Evolutionary conservation across 2,113 vertebrate species (phyloP).

Genomic region (Alces alces): DNA sequence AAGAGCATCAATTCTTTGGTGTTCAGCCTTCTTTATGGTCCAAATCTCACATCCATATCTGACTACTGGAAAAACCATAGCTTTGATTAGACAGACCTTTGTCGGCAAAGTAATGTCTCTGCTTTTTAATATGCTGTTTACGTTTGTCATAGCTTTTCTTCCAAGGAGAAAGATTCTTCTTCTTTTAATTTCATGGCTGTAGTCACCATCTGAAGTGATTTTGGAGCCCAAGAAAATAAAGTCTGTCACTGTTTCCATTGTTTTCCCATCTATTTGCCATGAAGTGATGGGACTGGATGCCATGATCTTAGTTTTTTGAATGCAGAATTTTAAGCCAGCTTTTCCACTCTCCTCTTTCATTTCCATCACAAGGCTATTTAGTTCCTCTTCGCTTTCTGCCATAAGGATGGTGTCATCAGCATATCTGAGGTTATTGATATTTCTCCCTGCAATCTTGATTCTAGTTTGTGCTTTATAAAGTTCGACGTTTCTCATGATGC

Average conservation of each 20-base stretch:
- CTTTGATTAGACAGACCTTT: neutral
- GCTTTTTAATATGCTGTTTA: neutral
- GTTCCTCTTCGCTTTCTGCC: neutral
- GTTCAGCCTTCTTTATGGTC: neutral
- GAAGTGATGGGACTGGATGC: neutral
- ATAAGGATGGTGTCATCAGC: neutral
- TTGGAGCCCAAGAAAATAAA: neutral
- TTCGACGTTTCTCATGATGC: neutral
- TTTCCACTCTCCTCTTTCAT: neutral
- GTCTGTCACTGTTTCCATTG: neutral
- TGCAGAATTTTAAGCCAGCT: neutral
- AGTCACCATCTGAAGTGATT: neutral
- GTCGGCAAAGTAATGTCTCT: neutral
- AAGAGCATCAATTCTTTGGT: neutral
- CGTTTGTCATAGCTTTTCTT: neutral
- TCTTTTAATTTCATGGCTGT: neutral
- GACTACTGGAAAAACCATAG: neutral
- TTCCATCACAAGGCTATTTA: neutral
- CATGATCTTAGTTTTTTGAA: neutral
- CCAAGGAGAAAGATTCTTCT: accelerated
- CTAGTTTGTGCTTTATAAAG: neutral
- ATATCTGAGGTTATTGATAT: neutral
- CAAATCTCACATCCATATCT: neutral
- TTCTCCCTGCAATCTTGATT: neutral
- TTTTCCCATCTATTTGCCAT: neutral